These are phyloP conservation scores for Peromyscus polionotus DNA, from an alignment of 2,113 vertebrate species.

Conservation along the genomic window DNA sequence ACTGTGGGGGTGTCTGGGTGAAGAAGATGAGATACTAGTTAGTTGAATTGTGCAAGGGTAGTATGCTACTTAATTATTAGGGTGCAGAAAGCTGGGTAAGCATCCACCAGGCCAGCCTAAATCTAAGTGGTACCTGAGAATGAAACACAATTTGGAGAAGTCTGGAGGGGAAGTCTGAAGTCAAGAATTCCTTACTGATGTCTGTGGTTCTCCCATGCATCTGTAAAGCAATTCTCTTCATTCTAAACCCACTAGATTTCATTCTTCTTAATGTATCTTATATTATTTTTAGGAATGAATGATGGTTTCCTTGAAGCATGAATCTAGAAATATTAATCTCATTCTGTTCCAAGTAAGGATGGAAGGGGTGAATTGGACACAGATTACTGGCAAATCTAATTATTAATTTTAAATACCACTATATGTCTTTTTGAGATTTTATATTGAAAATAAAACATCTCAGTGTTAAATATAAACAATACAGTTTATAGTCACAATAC, in stretches of 20 bases:
- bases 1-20: background rate
- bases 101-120: background rate
- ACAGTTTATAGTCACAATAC: background rate
- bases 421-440: background rate
- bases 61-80: background rate
- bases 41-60: background rate
- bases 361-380: background rate
- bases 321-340: background rate
- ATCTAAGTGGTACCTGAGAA: background rate
- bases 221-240: background rate
- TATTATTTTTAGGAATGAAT: background rate
- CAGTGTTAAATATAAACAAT: background rate
- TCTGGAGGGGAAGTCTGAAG: background rate
- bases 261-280: background rate
- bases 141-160: background rate
- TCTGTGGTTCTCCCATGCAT: background rate
- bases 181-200: fast-evolving
- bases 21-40: background rate
- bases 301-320: background rate
- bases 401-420: background rate
- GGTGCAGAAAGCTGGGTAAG: background rate
- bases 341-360: background rate
- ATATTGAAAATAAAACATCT: constrained; percentile 8
- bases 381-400: background rate
- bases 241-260: background rate